Percentiles rank a stretch among this genome's conserved stretches.
phyloP scores from a whole-genome alignment of 2,797 vertebrate species.

The Labroides dimidiatus region DNA sequence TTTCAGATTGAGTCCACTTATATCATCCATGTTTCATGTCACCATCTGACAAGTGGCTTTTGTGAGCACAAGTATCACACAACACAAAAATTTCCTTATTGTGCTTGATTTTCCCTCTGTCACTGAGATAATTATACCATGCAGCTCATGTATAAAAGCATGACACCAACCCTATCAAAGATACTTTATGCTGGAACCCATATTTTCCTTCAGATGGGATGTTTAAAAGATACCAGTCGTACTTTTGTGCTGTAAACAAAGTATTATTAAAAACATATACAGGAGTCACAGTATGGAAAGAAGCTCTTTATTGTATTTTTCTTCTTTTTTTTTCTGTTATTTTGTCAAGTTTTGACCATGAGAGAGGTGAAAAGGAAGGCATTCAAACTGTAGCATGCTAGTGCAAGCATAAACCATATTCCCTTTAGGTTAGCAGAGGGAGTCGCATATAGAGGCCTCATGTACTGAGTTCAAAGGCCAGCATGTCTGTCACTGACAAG shows the following conservation, averaged over 20 bases:
- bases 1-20: slow-evolving; percentile 43
- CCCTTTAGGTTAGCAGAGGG: slow-evolving; percentile 18
- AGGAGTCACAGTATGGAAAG: neutral
- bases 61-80: neutral
- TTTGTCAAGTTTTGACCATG: slow-evolving; percentile 14
- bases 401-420: slow-evolving; percentile 6
- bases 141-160: slow-evolving; percentile 16
- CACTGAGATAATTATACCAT: slow-evolving; percentile 2
- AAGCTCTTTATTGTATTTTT: neutral
- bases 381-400: neutral
- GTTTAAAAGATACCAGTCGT: slow-evolving; percentile 10
- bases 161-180: slow-evolving; percentile 13
- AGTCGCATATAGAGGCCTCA: neutral
- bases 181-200: slow-evolving; percentile 14
- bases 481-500: slow-evolving; percentile 4
- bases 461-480: slow-evolving; percentile 26
- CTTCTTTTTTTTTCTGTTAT: slow-evolving; percentile 16
- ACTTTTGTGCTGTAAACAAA: slow-evolving; percentile 25
- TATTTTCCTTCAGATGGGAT: slow-evolving; percentile 27
- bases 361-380: neutral
- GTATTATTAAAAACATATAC: slow-evolving; percentile 33
- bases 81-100: slow-evolving; percentile 3
- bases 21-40: slow-evolving; percentile 38
- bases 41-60: slow-evolving; percentile 32
- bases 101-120: slow-evolving; percentile 9